Base-by-base conservation (phyloP, 2,888 invertebrate species). In the Amorpha juglandis region DNA sequence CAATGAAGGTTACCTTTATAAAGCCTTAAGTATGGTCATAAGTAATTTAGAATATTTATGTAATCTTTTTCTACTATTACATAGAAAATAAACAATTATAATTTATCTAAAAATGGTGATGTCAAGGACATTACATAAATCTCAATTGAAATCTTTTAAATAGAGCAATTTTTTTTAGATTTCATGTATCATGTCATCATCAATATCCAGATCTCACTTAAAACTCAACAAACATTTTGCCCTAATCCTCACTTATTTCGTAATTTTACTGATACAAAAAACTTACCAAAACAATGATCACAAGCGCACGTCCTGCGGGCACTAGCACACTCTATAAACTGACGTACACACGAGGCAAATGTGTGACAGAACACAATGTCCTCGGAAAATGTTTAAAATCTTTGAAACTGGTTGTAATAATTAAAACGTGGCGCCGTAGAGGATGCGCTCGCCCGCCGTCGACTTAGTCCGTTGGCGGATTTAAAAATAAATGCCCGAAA, bases 391-490 rank as follows among this genome's bases (percentile, higher is more conserved):
- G 82, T 81, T 79, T 76, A 77, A 78, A 75, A 77, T 74, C 71
- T 73, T 74, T 69, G 70, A 78, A 83, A 80, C 80, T 70, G 78
- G 84, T 81, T 79, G 64, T 63, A 63, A 53, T 66, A 66, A 66
- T 66, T 66, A 66, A 66, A 68, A 68, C 71, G 75, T 77, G 80
- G 83, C 81, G 82, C 84, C 85, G 79, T 81, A 73, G 83, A 78
- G 79, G 82, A 80, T 79, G 79, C 73, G 74, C 74, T 78, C 77
- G 80, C 72, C 79, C 70, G 77, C 69, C 69, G 76, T 73, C 79
- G 81, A 81, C 85, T 87, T 88, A 83, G 86, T 84, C 86, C 88
- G 86, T 89, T 90, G 90, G 82, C 86, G 89, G 90, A 89, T 91
- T 92, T 88, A 81, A 88, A 90, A 87, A 84, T 81, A 87, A 87